Percentiles rank a stretch among this genome's conserved stretches.
phyloP scores from a whole-genome alignment of 2,888 invertebrate genomes.

The Cosmia pyralina region DNA sequence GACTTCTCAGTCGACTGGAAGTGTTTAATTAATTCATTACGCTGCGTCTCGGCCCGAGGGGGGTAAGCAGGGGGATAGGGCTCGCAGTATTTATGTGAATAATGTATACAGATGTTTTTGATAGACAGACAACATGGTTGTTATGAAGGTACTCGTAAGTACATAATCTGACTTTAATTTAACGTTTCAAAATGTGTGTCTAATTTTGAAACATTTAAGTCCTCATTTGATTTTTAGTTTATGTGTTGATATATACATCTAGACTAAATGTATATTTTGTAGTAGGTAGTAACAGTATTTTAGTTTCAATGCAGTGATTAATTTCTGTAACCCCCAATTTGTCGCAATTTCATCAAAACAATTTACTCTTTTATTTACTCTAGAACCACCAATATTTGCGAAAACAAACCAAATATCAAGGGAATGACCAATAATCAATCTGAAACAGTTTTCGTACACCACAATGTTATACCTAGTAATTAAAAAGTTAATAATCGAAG shows the following conservation, averaged over 20 bases:
- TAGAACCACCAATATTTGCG: constrained; percentile 38
- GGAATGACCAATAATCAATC: constrained; percentile 17
- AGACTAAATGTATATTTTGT: too few relatives aligned
- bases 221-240: neutral
- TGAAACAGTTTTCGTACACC: neutral
- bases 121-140: constrained; percentile 41
- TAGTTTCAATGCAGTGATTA: too few relatives aligned
- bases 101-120: constrained; percentile 58
- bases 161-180: constrained; percentile 29
- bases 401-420: constrained; percentile 38
- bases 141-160: too few relatives aligned
- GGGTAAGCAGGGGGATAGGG: constrained; percentile 58
- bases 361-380: constrained; percentile 26
- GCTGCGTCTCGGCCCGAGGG: constrained; percentile 63
- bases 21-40: constrained; percentile 67
- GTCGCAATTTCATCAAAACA: constrained; percentile 24
- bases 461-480: too few relatives aligned
- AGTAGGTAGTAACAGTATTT: too few relatives aligned
- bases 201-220: constrained; percentile 3
- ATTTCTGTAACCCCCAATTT: too few relatives aligned
- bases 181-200: constrained; percentile 12
- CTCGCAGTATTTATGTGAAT: constrained; percentile 58
- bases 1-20: constrained; percentile 60
- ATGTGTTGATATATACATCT: too few relatives aligned
- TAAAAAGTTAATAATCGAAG: neutral